Base-by-base conservation (phyloP, 2,888 invertebrate genomes). In the Onchidella celtica region DNA sequence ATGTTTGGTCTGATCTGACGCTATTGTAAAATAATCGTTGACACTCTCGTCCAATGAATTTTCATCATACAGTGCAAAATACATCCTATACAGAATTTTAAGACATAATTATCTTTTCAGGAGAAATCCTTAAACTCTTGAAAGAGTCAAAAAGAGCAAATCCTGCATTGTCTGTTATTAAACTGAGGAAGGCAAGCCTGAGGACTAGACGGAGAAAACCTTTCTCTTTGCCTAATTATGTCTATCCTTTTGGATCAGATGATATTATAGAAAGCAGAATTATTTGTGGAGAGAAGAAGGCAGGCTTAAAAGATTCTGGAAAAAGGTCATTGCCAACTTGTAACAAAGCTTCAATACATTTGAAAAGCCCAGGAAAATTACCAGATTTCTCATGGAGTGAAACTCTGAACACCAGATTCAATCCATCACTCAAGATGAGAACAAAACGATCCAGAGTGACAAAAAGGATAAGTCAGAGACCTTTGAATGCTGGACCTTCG, bases 111-210 rank as follows among this genome's bases (percentile, higher is more conserved):
- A n/a, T n/a, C n/a, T 47, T 78, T 78, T 68, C 78, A 78, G 78
- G 34, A 68, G 57, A 68, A 29, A 59, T 59, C n/a, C 27, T 78
- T 36, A 69, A 69, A 65, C 69, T 57, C 34, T 61, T 69, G 69
- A 69, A 78, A 66, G 27, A 34, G 17, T 29, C 27, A 9, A 70
- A 70, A 27, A 40, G 40, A 59, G 11, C 1, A 55, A 57, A 34
- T n/a, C 59, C 3, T 32, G 17, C 14, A 66, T 32, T 32, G 4
- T 29, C 4, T 32, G n/a, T 34, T 47, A 65, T 27, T n/a, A 34
- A 3, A 47, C 29, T 21, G 24, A 4, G n/a, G 38, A 75, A 63
- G 14, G 9, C 63, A 73, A 59, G 11, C n/a, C 32, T 21, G 1
- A 73, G 21, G 29, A 4, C 2, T 2, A 29, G 34, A 72, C 29